phyloP scores from a whole-genome alignment of 2,888 invertebrate species.

The Vannuccia rotundouncinata region DNA sequence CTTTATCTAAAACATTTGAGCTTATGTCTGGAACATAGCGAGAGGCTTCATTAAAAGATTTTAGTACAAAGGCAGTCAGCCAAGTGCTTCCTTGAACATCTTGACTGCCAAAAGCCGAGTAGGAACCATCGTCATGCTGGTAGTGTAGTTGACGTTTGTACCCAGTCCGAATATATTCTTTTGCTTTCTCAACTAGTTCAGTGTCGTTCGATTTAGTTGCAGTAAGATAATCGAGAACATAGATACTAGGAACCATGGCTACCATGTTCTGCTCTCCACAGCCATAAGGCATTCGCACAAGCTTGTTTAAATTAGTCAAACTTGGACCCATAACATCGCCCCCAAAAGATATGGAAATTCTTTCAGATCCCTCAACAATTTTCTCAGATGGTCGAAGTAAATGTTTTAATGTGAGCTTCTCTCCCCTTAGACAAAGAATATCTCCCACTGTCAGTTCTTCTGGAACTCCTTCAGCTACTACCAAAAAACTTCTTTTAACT shows the following conservation, averaged over 20 bases:
- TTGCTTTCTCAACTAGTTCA: background rate
- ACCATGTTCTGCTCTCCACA: constrained; percentile 31
- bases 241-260: background rate
- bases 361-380: constrained; percentile 23
- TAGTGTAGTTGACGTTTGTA: background rate
- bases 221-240: constrained; percentile 21
- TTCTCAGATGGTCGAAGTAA: background rate
- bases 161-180: background rate
- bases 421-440: background rate
- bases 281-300: constrained; percentile 14
- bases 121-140: constrained; percentile 14
- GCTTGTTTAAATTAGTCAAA: background rate
- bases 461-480: background rate
- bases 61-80: constrained; percentile 74
- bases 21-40: constrained; percentile 66
- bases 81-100: constrained; percentile 69
- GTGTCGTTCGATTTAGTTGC: constrained; percentile 57
- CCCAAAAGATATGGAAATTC: constrained; percentile 16
- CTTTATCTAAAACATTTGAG: constrained; percentile 61
- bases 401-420: background rate
- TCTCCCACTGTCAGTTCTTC: background rate
- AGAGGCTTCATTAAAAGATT: constrained; percentile 67
- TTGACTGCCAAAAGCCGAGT: constrained; percentile 50
- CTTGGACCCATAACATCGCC: background rate
- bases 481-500: background rate